A percentile compares a stretch with the other conserved stretches of the same genome.
These are phyloP conservation scores for Lycopodina hypogea DNA, from an alignment of 37 sponge, comb jelly and placozoan genomes.

Conservation along the genomic window DNA sequence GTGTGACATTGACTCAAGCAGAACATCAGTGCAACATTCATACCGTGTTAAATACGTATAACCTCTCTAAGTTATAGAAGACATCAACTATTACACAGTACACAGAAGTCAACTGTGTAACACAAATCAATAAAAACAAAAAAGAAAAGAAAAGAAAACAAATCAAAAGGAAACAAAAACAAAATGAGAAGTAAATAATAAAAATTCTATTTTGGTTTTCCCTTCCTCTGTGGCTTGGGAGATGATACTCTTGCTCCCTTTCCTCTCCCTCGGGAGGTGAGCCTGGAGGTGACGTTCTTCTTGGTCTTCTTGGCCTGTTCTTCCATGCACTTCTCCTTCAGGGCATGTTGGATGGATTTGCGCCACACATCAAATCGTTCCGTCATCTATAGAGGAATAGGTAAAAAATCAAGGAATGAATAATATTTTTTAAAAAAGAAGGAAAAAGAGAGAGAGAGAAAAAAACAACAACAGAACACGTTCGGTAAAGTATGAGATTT, in stretches of 20 bases:
- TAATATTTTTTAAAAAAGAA: too few relatives aligned
- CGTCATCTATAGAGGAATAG: slow-evolving; percentile 10
- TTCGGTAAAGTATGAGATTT: too few relatives aligned
- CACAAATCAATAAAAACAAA: background rate
- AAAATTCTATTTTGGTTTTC: background rate
- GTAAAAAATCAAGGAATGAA: background rate
- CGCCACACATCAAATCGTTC: slow-evolving; percentile 26
- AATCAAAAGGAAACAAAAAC: background rate
- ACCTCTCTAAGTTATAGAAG: too few relatives aligned
- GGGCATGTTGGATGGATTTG: slow-evolving; percentile 11
- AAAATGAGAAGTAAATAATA: too few relatives aligned
- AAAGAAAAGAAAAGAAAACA: background rate
- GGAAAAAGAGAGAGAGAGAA: background rate
- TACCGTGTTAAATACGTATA: too few relatives aligned
- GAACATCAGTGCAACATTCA: too few relatives aligned
- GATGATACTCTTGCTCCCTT: background rate
- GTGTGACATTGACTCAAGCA: too few relatives aligned
- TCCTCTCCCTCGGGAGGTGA: background rate
- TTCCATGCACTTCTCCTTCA: slow-evolving; percentile 39
- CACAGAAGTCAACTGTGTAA: background rate
- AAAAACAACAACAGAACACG: background rate
- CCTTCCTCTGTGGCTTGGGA: background rate
- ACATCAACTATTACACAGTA: too few relatives aligned
- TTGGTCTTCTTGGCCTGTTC: slow-evolving; percentile 18
- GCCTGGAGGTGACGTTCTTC: background rate